Base-by-base conservation (phyloP, 2,888 invertebrate species). In the Agrochola lota region DNA sequence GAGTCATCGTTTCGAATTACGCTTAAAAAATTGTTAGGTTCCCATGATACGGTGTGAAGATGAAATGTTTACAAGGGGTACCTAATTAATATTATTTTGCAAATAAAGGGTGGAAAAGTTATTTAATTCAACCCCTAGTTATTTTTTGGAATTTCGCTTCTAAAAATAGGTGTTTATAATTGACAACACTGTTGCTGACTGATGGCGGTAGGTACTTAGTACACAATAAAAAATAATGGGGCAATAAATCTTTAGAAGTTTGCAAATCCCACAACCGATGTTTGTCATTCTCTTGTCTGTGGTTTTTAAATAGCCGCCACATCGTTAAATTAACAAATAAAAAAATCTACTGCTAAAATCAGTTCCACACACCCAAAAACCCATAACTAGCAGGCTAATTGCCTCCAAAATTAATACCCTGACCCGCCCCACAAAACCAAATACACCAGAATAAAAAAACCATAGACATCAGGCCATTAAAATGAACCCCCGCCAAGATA, bases 401-500 rank as follows among this genome's bases (percentile, higher is more conserved):
- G 85, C 80, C 77, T 76, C 71, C 81, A 71, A 78, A 82, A 84
- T 88, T 82, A 88, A 89, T 87, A 80, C 81, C 74, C 84, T 74
- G 71, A 74, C 74, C 81, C 83, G 75, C 84, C 88, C 83, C 40
- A 81, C 69, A 79, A 84, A 72, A 66, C 85, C 85, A 86, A 87
- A 92, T 87, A 91, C 90, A 91, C 89, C 75, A 86, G 87, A 87
- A 67, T 77, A 87, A 87, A 88, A 88, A 87, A 83, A 71, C 62
- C 76, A 83, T 76, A 85, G 78, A 86, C 83, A 85, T 81, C 76
- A 71, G 80, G 55, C 88, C 85, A 90, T 91, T 90, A 92, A 90
- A 87, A 86, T 63, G 86, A 81, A 88, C 91, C 92, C 93, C 92
- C 91, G 87, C 90, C 90, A 91, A 88, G 93, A 90, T 90, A 90